Base-by-base conservation (phyloP, 2,797 vertebrate species). In the Epinephelus coioides region DNA sequence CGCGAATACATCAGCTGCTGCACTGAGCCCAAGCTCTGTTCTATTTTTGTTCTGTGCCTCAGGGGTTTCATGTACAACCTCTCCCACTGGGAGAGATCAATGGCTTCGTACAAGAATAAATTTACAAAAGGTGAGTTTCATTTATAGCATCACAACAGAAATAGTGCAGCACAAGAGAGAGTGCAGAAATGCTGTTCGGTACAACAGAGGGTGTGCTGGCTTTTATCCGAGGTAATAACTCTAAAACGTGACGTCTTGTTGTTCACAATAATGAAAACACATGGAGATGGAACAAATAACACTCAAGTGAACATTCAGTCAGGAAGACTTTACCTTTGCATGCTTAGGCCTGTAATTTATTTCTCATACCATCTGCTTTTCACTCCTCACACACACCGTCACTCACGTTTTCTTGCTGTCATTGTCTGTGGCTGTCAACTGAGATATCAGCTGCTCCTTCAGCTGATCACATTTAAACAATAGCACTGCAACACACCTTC, bases 81-180 rank as follows among this genome's bases (percentile, higher is more conserved):
- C 61, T 79, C 73, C 86, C 87, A 61, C 55, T 72, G 73, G 88
- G 83, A 89, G 79, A 83, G 81, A 84, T 86, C 76, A 77, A 55
- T 90, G 90, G 91, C 84, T 88, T 91, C 76, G 77, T 79, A 9
- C 40, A 78, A 46, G 73, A 65, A 56, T 83, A 73, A 21, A 38
- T 82, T 93, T 87, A 89, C 75, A 85, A 69, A 84, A 90, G 84
- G 75, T 75, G 64, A 38, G 62, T 76, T 87, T 83, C 40, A 88
- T 83, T 92, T 88, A 89, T 82, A 69, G 78, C 71, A 75, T 85
- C 78, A 74, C 75, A 87, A 74, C 76, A 73, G 78, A 89, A 80
- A 88, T 56, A 79, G 81, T 67, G 34, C 54, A 61, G 57, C 19
- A 34, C 25, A 63, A 70, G 70, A 30, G 44, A 60, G 60, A 51